Conservation (phyloP, 2,113 vertebrate genomes). For the Turnix velox region DNA sequence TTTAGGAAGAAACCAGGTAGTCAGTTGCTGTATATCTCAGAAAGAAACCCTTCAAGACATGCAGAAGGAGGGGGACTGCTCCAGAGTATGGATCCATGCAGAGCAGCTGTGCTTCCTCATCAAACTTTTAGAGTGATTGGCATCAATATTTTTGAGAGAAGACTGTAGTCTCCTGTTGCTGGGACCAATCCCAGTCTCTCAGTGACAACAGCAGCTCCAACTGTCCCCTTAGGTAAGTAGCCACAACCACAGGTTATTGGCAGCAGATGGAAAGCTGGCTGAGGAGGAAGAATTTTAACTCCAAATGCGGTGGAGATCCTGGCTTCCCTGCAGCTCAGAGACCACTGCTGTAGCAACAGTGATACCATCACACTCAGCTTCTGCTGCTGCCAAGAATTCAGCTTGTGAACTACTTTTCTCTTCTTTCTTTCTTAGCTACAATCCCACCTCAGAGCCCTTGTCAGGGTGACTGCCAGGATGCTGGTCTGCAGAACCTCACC, state of each 20-base stretch:
- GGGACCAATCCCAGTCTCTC: not conserved
- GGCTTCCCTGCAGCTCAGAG: not conserved
- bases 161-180: not conserved
- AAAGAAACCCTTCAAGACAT: not conserved
- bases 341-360: rapidly evolving
- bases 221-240: not conserved
- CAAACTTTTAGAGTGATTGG: not conserved
- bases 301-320: not conserved
- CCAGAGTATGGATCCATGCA: rapidly evolving
- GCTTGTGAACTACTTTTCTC: not conserved
- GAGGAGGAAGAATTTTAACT: not conserved
- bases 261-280: not conserved
- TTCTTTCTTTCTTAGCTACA: not conserved
- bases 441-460: not conserved
- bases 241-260: not conserved
- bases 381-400: not conserved
- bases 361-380: not conserved
- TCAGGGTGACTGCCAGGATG: rapidly evolving
- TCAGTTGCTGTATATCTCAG: not conserved
- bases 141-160: not conserved
- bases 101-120: not conserved
- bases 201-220: not conserved
- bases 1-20: not conserved
- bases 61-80: not conserved
- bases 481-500: not conserved